Evolutionary conservation across 2,113 vertebrate species (phyloP).

Genomic region (Pseudopipra pipra): DNA sequence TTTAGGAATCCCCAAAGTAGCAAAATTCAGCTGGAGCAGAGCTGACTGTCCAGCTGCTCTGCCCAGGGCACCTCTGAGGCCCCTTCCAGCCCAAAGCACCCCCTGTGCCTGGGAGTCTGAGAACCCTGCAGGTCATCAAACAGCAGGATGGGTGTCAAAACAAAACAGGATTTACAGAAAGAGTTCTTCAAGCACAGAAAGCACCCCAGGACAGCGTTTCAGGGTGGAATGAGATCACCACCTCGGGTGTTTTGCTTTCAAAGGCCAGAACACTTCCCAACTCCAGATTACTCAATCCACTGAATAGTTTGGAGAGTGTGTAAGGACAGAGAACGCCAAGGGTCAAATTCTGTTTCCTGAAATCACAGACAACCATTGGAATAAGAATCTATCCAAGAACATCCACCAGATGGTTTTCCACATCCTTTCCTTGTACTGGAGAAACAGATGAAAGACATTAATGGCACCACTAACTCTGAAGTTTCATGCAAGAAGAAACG

Average conservation of each 20-base stretch:
- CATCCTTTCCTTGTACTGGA: background rate
- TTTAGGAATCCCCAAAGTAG: background rate
- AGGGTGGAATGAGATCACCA: background rate
- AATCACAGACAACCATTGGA: background rate
- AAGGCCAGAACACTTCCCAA: background rate
- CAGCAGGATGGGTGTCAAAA: background rate
- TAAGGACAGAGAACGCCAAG: background rate
- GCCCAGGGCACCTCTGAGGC: background rate
- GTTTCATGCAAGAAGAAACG: background rate
- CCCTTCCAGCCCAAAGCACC: background rate
- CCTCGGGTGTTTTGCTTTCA: background rate
- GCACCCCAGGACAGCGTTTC: background rate
- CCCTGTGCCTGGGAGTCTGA: background rate
- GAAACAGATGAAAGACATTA: background rate
- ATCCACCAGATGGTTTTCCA: background rate
- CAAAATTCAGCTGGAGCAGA: background rate
- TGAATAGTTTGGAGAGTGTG: background rate
- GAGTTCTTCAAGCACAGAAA: background rate
- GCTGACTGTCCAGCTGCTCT: background rate
- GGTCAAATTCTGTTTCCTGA: background rate
- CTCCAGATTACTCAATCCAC: background rate
- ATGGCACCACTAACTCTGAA: background rate
- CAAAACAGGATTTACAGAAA: background rate
- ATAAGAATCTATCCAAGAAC: background rate
- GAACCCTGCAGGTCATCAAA: background rate